phyloP scores from a whole-genome alignment of 2,797 vertebrate genomes.

The Lophotriccus pileatus region DNA sequence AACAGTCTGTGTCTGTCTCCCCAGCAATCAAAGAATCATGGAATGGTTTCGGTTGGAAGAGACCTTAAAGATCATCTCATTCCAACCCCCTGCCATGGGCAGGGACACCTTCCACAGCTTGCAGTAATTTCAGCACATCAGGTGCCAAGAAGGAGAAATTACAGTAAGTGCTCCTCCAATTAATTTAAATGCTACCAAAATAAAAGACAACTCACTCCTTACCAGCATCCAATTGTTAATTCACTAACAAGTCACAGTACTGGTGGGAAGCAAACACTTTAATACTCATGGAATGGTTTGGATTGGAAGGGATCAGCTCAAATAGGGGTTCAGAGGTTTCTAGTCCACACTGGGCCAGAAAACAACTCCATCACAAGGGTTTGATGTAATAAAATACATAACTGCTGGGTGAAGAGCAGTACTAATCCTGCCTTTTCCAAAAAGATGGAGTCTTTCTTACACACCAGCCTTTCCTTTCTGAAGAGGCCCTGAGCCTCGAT shows the following conservation, averaged over 20 bases:
- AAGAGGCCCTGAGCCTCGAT: neutral
- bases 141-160: neutral
- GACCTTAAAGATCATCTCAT: neutral
- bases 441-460: neutral
- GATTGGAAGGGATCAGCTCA: neutral
- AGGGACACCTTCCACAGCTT: neutral
- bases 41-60: neutral
- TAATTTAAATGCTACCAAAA: neutral
- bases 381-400: neutral
- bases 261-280: neutral
- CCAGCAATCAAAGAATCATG: neutral
- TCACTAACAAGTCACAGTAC: neutral
- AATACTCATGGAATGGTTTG: neutral
- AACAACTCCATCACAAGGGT: neutral
- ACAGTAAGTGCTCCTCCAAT: neutral
- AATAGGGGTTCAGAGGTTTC: neutral
- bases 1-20: neutral
- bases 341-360: neutral
- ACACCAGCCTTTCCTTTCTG: neutral
- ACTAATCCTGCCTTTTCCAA: neutral
- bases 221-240: neutral
- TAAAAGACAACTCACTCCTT: neutral
- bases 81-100: neutral
- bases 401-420: neutral
- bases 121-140: neutral